phyloP scores from a whole-genome alignment of 2,888 invertebrate genomes.

The Apantesis nais region DNA sequence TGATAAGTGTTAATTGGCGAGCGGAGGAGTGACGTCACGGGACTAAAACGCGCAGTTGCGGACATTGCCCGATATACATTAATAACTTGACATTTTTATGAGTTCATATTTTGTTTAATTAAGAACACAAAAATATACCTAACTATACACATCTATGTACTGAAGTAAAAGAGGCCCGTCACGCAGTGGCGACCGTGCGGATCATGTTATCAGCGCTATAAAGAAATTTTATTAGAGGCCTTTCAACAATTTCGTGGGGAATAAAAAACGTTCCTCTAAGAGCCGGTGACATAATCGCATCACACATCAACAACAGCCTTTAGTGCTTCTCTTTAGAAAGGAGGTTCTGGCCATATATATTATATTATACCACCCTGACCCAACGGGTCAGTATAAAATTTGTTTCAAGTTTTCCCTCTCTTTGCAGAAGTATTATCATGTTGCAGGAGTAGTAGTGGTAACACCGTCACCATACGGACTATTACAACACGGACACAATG shows the following conservation, averaged over 20 bases:
- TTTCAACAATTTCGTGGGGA: not conserved
- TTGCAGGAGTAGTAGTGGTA: too few species aligned
- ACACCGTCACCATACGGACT: too few species aligned
- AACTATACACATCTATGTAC: not conserved
- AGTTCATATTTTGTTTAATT: conserved; percentile 23
- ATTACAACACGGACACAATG: not conserved
- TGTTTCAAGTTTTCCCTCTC: too few species aligned
- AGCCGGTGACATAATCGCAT: too few species aligned
- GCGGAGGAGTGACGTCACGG: conserved; percentile 59
- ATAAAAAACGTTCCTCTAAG: not conserved
- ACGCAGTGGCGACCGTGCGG: conserved; percentile 3
- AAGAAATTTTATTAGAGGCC: conserved; percentile 3
- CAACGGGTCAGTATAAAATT: too few species aligned
- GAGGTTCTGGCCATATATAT: too few species aligned
- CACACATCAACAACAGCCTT: too few species aligned
- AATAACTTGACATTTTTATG: conserved; percentile 49
- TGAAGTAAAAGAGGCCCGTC: not conserved
- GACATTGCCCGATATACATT: conserved; percentile 51
- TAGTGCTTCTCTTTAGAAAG: too few species aligned
- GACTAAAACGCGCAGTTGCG: conserved; percentile 42
- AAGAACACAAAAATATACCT: conserved; percentile 18
- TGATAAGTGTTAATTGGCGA: conserved; percentile 62
- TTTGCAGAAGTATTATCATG: too few species aligned
- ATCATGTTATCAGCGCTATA: not conserved
- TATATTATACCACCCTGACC: too few species aligned